phyloP scores from a whole-genome alignment of 1,140 invertebrate genomes.

The Popillia japonica region DNA sequence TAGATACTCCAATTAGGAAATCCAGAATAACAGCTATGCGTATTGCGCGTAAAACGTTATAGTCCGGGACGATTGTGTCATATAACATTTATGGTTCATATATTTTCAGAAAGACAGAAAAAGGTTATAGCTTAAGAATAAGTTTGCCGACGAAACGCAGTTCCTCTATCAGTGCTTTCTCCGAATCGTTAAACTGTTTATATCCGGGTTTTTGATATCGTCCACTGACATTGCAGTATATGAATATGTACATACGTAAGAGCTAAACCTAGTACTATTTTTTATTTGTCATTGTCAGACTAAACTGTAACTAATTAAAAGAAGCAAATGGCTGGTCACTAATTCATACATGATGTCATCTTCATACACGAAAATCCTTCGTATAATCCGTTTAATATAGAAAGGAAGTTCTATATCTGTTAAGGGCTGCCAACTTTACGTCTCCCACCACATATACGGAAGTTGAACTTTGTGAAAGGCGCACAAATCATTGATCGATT shows the following conservation, averaged over 20 bases:
- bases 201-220: neutral
- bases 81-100: conserved; percentile 35
- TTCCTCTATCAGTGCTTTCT: neutral
- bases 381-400: too few relatives aligned
- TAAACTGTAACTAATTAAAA: too few relatives aligned
- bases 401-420: neutral
- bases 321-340: too few relatives aligned
- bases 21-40: neutral
- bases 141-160: neutral
- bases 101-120: neutral
- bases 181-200: conserved; percentile 17
- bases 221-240: neutral
- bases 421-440: neutral
- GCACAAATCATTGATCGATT: conserved; percentile 12
- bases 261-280: too few relatives aligned
- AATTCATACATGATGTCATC: too few relatives aligned
- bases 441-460: neutral
- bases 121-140: conserved; percentile 15
- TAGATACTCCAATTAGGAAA: conserved; percentile 26
- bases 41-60: conserved; percentile 25
- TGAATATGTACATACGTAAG: too few relatives aligned
- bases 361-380: too few relatives aligned
- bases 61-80: neutral
- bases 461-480: conserved; percentile 11
- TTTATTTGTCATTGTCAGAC: too few relatives aligned